Base-by-base conservation (phyloP, 2,113 vertebrate species). In the Phyllostomus hastatus region DNA sequence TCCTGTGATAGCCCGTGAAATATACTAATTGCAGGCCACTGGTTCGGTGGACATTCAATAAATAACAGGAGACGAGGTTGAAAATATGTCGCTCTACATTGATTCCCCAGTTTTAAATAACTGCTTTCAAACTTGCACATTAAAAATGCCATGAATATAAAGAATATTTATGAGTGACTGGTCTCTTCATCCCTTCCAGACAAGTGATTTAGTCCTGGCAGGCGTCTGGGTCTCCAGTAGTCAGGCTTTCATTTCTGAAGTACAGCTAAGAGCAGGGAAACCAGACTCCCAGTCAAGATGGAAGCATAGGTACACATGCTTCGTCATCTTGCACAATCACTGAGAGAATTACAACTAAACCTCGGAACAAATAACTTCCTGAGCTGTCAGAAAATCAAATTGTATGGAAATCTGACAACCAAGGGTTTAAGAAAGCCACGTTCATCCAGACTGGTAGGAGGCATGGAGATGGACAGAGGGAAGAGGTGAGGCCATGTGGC, bases 31-130 rank as follows among this genome's bases (percentile, higher is more conserved):
- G 84, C 46, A 84, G 43, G 64, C 31, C 84, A 75, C 35, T 73
- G 67, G 26, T 41, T 86, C 41, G 54, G 43, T 78, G 38, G 46
- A 83, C 61, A 11, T 31, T 64, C 33, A 79, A 38, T 93, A 97
- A 92, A 94, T 94, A 96, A 91, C 24, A 66, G 38, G 26, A 7
- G 12, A 90, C 79, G 57, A 87, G 86, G 43, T 33, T 93, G 75
- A 91, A 92, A 91, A 86, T 79, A 64, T 31, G 43, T 83, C 93
- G 43, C 52, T 88, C 3, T 66, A 64, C 73, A 48, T 24, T 76
- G 75, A 84, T 67, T 67, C 59, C 79, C 35, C 54, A 72, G 48
- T 89, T 93, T 95, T 86, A 96, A 93, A 94, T 96, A 96, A 95
- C 41, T 26, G 72, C 41, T 94, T 91, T 85, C 46, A 94, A 94